A percentile compares a stretch with the other conserved stretches of the same genome.
These are phyloP conservation scores for Telmatherina bonti DNA, from an alignment of 2,797 vertebrate species.

Conservation along the genomic window DNA sequence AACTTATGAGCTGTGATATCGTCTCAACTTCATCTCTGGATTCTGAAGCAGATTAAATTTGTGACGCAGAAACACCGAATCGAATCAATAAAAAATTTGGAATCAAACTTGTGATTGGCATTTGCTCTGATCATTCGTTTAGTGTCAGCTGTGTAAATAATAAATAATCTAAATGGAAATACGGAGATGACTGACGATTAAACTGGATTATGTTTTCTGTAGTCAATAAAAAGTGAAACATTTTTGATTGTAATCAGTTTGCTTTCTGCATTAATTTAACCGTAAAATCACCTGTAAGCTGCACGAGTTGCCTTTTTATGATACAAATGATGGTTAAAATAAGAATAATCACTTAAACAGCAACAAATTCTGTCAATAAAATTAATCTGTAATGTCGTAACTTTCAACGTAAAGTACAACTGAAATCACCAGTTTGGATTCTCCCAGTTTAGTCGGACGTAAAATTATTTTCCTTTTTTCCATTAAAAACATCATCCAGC, in stretches of 20 bases:
- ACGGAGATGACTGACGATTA: neutral
- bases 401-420: constrained; percentile 12
- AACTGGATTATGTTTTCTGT: constrained; percentile 9
- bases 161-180: too few species aligned
- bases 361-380: constrained; percentile 11
- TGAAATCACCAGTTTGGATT: neutral
- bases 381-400: neutral
- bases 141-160: constrained; percentile 11
- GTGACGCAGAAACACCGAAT: too few species aligned
- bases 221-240: neutral
- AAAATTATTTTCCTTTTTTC: too few species aligned
- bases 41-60: too few species aligned
- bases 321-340: neutral
- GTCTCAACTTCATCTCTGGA: too few species aligned
- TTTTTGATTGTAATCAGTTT: neutral
- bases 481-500: too few species aligned
- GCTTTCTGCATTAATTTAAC: too few species aligned
- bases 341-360: constrained; percentile 5
- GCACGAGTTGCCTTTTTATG: constrained; percentile 21
- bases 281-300: constrained; percentile 14
- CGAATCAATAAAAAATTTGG: too few species aligned
- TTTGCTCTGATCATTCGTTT: constrained; percentile 22
- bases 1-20: too few species aligned
- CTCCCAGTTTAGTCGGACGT: neutral
- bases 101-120: too few species aligned